Percentiles rank a stretch among this genome's conserved stretches.
Evolutionary conservation across 2,888 invertebrate genomes (phyloP).

Genomic region (Dendrolimus pini): DNA sequence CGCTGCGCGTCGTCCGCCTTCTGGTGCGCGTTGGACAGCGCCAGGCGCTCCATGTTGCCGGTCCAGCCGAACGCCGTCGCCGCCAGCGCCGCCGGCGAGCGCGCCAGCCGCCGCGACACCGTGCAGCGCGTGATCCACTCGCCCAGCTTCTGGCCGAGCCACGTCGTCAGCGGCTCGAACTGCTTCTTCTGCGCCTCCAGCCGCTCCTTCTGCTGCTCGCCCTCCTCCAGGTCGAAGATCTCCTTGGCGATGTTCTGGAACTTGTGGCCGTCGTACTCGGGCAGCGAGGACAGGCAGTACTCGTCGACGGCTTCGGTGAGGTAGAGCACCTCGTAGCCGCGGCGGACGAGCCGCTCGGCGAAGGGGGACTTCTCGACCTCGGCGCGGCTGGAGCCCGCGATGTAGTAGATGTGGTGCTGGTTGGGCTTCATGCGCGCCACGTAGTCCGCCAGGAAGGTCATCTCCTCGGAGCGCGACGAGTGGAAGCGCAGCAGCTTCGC

Average conservation of each 20-base stretch:
- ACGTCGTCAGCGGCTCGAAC: constrained; percentile 93
- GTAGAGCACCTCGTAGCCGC: constrained; percentile 96
- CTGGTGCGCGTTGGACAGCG: constrained; percentile 96
- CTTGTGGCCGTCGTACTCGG: constrained; percentile 98
- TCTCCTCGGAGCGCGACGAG: constrained; percentile 82
- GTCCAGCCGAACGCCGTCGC: constrained; percentile 99
- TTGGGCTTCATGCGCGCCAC: constrained; percentile 96
- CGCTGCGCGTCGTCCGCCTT: constrained; percentile 94
- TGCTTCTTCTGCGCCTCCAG: constrained; percentile 85
- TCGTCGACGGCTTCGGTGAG: constrained; percentile 98
- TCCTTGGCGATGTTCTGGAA: constrained; percentile 99
- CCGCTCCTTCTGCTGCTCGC: constrained; percentile 82
- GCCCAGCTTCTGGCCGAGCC: constrained; percentile 91
- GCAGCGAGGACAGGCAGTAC: constrained; percentile 96
- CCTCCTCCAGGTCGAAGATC: constrained; percentile 91
- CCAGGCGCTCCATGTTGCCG: constrained; percentile 99
- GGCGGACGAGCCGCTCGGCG: constrained; percentile 93
- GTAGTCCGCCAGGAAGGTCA: constrained; percentile 91
- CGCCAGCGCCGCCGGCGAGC: constrained; percentile 96
- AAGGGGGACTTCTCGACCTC: constrained; percentile 94
- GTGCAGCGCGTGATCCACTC: constrained; percentile 86
- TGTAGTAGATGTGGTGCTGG: constrained; percentile 97
- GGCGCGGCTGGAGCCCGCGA: constrained; percentile 90
- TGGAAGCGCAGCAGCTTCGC: constrained; percentile 96
- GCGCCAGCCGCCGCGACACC: constrained; percentile 91